Base-by-base conservation (phyloP, 2,797 vertebrate species). In the Nannoperca australis region DNA sequence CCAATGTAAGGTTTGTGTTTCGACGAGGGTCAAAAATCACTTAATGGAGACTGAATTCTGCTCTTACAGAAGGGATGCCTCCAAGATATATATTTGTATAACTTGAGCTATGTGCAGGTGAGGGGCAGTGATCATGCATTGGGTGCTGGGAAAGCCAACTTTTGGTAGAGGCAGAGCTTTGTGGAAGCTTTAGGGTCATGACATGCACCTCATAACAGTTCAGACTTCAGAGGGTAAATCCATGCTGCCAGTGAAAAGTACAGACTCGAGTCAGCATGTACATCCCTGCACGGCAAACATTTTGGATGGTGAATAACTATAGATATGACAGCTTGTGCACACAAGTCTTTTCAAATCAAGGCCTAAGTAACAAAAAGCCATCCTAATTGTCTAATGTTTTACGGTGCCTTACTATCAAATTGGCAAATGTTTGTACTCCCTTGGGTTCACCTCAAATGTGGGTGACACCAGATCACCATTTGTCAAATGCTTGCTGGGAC, bases 401-500 rank as follows among this genome's bases (percentile, higher is more conserved):
- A n/a, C 12, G 24, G 22, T 20, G 11, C 0, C 12, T 12, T 34
- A 27, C 30, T 10, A 32, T 56, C 12, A 73, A 44, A 78, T 13
- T 54, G 30, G 2, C 5, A 60, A 65, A 72, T 56, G 32, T 40
- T 51, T 22, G 3, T 15, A 20, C 8, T 49, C 14, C 12, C 5
- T 49, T 73, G 32, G 22, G 17, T 67, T 55, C 32, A 49, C 24
- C 24, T 68, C 14, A 80, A 59, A 34, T 9, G 17, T 18, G 14
- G 24, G 53, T 30, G 64, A 77, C 24, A 27, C 14, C 55, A 73
- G 5, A 49, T 82, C 45, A 82, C 13, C 13, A 42, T 47, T 47
- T 63, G 68, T 79, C 68, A 84, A 85, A 89, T 85, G 83, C 59
- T 88, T 85, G 85, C 83, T 85, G 70, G 72, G 63, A 68, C 36